Evolutionary conservation across 2,113 vertebrate species (phyloP), one percentile per base, ranked within the genome.

Genomic region (Lucifuga dentata): DNA sequence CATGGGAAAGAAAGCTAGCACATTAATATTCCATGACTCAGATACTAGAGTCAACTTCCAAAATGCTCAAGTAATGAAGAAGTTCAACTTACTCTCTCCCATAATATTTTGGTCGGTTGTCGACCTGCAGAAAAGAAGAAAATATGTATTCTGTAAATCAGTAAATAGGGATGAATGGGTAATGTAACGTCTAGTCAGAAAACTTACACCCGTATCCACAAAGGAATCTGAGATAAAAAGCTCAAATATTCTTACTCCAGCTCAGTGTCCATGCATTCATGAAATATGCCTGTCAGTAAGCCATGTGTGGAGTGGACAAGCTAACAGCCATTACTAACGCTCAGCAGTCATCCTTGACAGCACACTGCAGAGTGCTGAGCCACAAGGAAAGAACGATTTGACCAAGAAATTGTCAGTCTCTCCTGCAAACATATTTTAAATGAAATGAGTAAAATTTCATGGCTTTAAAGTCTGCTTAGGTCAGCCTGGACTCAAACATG

Each of bases 81-180:
- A 29, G 11, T 2, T 20, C 12, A 86, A 96, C 97, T 97, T 89
- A 99, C 98, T 99, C 98, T 95, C 98, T 94, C 89, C 98, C 98
- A 70, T 99, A 99, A 89, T 99, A 97, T 90, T 99, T 99, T 52
- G 97, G 97, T 85, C 98, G 92, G 81, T 96, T 99, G 85, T 96
- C 95, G 83, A 98, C 97, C 98, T 99, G 80, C 85, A 76, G 19
- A 49, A 74, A 46, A 83, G 77, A 76, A 68, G 21, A 36, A 36
- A 33, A 50, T 5, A 70, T 16, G 8, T 13, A 53, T 8, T 9
- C 3, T 20, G 15, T n/a, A 11, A 55, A 21, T 39, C 20, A 24
- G 12, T 3, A 10, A 7, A 52, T 3, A 35, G 10, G 49, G 16
- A 20, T 11, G 19, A 8, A 20, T 11, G 19, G 43, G 20, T 16